Evolutionary conservation across 2,888 invertebrate genomes (phyloP).

Genomic region (Tineola bisselliella): DNA sequence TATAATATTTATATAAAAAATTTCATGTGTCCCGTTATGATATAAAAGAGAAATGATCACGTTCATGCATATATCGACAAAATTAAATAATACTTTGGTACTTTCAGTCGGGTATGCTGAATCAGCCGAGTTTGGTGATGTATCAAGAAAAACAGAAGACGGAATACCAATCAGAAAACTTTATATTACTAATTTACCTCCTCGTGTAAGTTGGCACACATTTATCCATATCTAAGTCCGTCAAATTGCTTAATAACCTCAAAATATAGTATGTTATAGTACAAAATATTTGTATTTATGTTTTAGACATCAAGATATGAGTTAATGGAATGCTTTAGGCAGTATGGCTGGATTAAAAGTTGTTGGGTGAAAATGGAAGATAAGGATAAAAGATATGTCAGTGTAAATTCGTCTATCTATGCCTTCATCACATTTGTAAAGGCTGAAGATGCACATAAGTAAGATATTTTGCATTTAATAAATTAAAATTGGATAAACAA

Average conservation of each 20-base stretch:
- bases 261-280: neutral
- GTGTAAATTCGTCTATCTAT: slow-evolving; percentile 44
- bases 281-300: neutral
- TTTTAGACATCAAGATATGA: slow-evolving; percentile 65
- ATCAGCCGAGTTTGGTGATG: no score
- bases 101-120: neutral
- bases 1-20: no score
- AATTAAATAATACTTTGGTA: no score
- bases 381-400: slow-evolving; percentile 32
- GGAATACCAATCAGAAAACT: slow-evolving; percentile 69
- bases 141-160: slow-evolving; percentile 64
- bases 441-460: slow-evolving; percentile 64
- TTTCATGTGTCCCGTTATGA: no score
- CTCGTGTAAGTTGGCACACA: slow-evolving; percentile 62
- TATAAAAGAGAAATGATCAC: no score
- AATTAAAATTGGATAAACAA: neutral
- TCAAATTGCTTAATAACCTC: no score
- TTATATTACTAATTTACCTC: slow-evolving; percentile 66
- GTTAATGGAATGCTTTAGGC: slow-evolving; percentile 61
- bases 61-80: no score
- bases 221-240: no score
- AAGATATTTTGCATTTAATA: slow-evolving; percentile 15
- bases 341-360: slow-evolving; percentile 66
- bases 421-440: slow-evolving; percentile 67
- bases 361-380: slow-evolving; percentile 64